Evolutionary conservation across 1,140 invertebrate genomes (phyloP), one percentile per base, ranked within the genome.

Genomic region (Drosophila novamexicana): DNA sequence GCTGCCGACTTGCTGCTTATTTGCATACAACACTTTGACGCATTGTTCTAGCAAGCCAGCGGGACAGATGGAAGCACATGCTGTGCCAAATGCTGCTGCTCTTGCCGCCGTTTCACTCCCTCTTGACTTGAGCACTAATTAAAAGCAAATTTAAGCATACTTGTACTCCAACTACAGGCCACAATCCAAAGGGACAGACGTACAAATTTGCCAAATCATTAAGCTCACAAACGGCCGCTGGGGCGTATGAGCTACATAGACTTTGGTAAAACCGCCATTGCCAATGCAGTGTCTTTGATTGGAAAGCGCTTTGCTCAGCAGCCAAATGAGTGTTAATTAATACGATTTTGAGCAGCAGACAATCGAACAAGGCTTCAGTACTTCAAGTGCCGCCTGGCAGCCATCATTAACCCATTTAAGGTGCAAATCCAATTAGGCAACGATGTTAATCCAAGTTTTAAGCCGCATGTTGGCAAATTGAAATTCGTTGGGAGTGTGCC

Each of bases 61-160:
- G 61, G 56, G 44, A 74, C 75, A 61, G 57, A 39, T 40, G 47
- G 29, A 4, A 56, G 56, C 54, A 58, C 57, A 72, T 59, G 63
- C 70, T 65, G 69, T 44, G 47, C 53, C 53, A 63, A 59, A 32
- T 36, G 50, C 50, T 50, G 29, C 39, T 22, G 34, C 7, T 37
- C 6, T 37, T 59, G 12, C 42, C 16, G 36, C 44, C 34, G 8
- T 32, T n/a, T 2, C 34, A 36, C n/a, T 50, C 54, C 47, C 36
- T 22, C 58, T 36, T 45, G 36, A 52, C 44, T 77, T 54, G 63
- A 57, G 64, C 78, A 75, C 78, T 83, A 83, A 83, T 83, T 83
- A 83, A 83, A 83, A 83, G 78, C 80, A 83, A 83, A 81, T 83
- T 83, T 78, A 81, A 83, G 78, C 70, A 72, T 69, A 67, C 78